A percentile compares a stretch with the other conserved stretches of the same genome.
These are phyloP conservation scores for Narcine bancroftii DNA, from an alignment of 2,113 vertebrate genomes.

Conservation along the genomic window DNA sequence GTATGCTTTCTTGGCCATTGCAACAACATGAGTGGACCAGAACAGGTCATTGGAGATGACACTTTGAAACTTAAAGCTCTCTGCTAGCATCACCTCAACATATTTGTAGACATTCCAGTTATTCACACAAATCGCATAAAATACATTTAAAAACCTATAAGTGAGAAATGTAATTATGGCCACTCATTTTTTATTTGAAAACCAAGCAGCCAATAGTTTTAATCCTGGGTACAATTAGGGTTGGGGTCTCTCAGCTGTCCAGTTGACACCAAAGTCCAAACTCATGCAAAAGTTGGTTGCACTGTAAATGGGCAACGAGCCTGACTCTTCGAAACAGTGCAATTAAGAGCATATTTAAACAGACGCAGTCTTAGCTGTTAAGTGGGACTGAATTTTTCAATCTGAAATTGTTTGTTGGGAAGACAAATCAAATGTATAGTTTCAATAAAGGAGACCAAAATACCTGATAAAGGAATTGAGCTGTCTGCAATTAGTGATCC, in stretches of 20 bases:
- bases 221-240: not conserved
- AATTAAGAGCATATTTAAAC: not conserved
- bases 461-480: not conserved
- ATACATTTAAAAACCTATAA: not conserved
- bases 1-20: no score
- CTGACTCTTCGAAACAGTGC: not conserved
- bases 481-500: not conserved
- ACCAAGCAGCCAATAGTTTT: not conserved
- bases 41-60: no score
- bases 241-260: not conserved
- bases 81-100: no score
- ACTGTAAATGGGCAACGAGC: not conserved
- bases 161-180: no score
- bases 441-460: not conserved
- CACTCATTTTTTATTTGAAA: not conserved
- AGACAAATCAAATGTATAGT: not conserved
- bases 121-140: not conserved
- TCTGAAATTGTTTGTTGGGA: not conserved
- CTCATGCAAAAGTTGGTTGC: not conserved
- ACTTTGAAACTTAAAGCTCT: no score
- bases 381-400: not conserved
- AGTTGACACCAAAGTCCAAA: not conserved
- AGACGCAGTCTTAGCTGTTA: not conserved
- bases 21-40: no score
- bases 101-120: not conserved